phyloP scores from a whole-genome alignment of 37 sponge, comb jelly and placozoan species.

The Bolinopsis microptera region DNA sequence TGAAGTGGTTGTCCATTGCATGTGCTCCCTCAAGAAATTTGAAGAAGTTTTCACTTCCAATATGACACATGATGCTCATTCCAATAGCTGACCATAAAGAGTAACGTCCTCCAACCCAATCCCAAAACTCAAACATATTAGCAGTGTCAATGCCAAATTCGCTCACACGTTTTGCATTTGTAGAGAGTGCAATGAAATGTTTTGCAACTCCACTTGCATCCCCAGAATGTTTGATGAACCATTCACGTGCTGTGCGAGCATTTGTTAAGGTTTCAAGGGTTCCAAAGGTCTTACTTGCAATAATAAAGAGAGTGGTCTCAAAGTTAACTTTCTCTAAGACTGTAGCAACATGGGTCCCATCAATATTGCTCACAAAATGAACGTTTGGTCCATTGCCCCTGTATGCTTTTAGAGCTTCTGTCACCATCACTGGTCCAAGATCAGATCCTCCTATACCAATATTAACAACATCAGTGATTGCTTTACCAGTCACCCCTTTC shows the following conservation, averaged over 20 bases:
- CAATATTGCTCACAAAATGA: constrained; percentile 97
- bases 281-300: constrained; percentile 98
- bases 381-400: constrained; percentile 79
- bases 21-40: constrained; percentile 92
- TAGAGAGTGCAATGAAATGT: constrained; percentile 99
- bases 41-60: constrained; percentile 97
- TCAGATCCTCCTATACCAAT: constrained; percentile 99
- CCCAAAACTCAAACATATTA: constrained; percentile 99
- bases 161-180: constrained; percentile 90
- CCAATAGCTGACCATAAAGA: constrained; percentile 99
- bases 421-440: constrained; percentile 97
- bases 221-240: constrained; percentile 83
- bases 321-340: constrained; percentile 74
- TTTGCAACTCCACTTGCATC: constrained; percentile 82
- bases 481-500: constrained; percentile 91
- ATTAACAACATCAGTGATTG: constrained; percentile 98
- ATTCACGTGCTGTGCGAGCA: constrained; percentile 90
- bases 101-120: constrained; percentile 99
- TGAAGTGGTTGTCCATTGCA: constrained; percentile 92
- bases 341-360: constrained; percentile 95
- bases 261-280: constrained; percentile 98
- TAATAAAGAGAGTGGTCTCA: constrained; percentile 87
- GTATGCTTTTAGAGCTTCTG: constrained; percentile 96
- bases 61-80: constrained; percentile 84
- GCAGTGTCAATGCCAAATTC: constrained; percentile 93